phyloP scores from a whole-genome alignment of 1,140 invertebrate species.

The Wiebesia pumilae region DNA sequence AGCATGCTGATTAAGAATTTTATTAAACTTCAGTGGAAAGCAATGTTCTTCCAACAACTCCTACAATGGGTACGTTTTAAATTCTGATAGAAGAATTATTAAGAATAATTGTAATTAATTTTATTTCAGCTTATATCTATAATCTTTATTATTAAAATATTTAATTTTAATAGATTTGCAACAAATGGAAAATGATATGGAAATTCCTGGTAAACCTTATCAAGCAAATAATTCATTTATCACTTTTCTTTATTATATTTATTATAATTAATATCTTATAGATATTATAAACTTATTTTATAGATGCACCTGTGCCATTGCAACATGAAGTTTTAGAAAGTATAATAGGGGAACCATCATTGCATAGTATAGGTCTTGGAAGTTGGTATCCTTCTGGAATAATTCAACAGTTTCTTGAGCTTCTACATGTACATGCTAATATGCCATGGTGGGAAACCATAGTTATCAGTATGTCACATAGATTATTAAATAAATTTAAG shows the following conservation, averaged over 20 bases:
- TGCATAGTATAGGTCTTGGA: conserved; percentile 87
- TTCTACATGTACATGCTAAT: conserved; percentile 83
- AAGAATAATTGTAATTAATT: neutral
- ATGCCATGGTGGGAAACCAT: conserved; percentile 95
- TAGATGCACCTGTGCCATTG: conserved; percentile 47
- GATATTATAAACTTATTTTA: neutral
- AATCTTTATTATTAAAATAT: neutral
- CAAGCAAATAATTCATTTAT: neutral
- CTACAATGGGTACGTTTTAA: neutral
- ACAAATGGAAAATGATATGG: neutral
- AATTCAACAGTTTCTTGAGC: conserved; percentile 87
- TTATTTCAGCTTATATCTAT: neutral
- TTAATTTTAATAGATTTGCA: conserved; percentile 19
- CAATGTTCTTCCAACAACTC: neutral
- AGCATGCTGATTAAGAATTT: neutral
- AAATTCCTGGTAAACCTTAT: conserved; percentile 42
- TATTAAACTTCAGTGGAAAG: neutral
- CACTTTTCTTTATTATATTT: neutral
- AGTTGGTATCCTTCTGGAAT: conserved; percentile 86
- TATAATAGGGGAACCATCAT: conserved; percentile 84
- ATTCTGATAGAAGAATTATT: neutral
- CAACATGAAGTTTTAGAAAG: conserved; percentile 70
- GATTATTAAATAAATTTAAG: conserved; percentile 31
- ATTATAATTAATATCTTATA: no score
- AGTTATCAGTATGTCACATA: conserved; percentile 76